These are phyloP conservation scores for Oligia strigilis DNA, from an alignment of 2,888 invertebrate species.

Conservation along the genomic window DNA sequence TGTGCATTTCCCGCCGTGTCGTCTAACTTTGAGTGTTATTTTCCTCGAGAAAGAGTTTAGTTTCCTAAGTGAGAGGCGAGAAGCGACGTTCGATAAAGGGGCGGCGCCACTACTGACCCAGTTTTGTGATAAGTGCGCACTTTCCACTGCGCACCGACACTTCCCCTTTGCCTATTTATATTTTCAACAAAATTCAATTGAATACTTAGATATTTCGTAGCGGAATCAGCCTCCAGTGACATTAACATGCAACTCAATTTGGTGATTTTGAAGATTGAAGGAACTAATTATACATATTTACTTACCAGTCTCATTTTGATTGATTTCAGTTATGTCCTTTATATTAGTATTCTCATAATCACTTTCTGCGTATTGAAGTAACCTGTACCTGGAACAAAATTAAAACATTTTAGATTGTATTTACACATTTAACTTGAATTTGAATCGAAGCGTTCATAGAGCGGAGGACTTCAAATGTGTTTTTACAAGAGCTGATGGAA, in stretches of 20 bases:
- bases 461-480: neutral
- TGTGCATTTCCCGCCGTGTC: slow-evolving; percentile 72
- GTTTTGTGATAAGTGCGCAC: slow-evolving; percentile 89
- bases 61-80: slow-evolving; percentile 75
- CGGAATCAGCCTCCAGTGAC: slow-evolving; percentile 19
- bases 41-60: slow-evolving; percentile 78
- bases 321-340: slow-evolving; percentile 65
- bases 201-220: slow-evolving; percentile 57
- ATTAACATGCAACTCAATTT: slow-evolving; percentile 14
- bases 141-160: slow-evolving; percentile 87
- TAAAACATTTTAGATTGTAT: slow-evolving; percentile 34
- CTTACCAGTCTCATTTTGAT: slow-evolving; percentile 88
- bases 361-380: slow-evolving; percentile 70
- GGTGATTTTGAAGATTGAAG: too few relatives aligned
- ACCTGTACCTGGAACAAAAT: slow-evolving; percentile 81
- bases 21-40: slow-evolving; percentile 78
- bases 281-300: slow-evolving; percentile 40
- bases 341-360: slow-evolving; percentile 74
- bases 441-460: neutral
- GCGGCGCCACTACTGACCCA: slow-evolving; percentile 90
- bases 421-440: neutral
- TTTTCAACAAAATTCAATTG: slow-evolving; percentile 76
- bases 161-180: slow-evolving; percentile 85
- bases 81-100: slow-evolving; percentile 88
- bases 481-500: neutral